Conservation (phyloP, 1,140 invertebrate species). For the Glossosoma conforme region DNA sequence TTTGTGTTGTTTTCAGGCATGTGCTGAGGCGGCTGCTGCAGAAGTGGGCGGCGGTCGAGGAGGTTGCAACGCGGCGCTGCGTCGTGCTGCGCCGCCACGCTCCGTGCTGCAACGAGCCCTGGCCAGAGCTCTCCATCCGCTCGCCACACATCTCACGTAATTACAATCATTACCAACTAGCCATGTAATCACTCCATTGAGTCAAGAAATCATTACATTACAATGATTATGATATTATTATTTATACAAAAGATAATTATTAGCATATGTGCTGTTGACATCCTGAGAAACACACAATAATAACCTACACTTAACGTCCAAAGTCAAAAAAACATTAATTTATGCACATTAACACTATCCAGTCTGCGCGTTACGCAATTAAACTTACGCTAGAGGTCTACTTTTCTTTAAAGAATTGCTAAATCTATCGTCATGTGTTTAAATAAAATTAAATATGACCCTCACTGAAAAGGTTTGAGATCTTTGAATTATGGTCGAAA, state of each 20-base stretch:
- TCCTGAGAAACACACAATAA: too few relatives aligned
- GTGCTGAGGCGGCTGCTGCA: slow-evolving; percentile 21
- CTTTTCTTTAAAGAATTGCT: too few relatives aligned
- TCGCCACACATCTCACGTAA: slow-evolving; percentile 24
- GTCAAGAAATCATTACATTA: background rate
- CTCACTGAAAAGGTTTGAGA: too few relatives aligned
- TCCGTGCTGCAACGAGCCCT: slow-evolving; percentile 22
- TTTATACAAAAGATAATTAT: background rate
- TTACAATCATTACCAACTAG: slow-evolving; percentile 2
- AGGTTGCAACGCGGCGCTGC: slow-evolving; percentile 5
- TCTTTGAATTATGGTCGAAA: too few relatives aligned
- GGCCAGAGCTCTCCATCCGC: slow-evolving; percentile 20
- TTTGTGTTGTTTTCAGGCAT: slow-evolving; percentile 24
- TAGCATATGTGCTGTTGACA: too few relatives aligned
- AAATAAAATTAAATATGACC: too few relatives aligned
- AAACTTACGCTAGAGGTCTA: too few relatives aligned
- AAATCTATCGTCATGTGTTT: too few relatives aligned
- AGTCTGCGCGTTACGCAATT: too few relatives aligned
- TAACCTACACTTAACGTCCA: too few relatives aligned
- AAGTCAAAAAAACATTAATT: too few relatives aligned
- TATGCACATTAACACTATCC: too few relatives aligned
- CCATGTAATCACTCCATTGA: background rate
- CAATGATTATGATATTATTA: background rate
- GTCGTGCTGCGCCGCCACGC: slow-evolving; percentile 20
- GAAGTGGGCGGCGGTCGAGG: slow-evolving; percentile 8